Conservation (phyloP, 2,797 vertebrate genomes). For the Synaphobranchus kaupii region DNA sequence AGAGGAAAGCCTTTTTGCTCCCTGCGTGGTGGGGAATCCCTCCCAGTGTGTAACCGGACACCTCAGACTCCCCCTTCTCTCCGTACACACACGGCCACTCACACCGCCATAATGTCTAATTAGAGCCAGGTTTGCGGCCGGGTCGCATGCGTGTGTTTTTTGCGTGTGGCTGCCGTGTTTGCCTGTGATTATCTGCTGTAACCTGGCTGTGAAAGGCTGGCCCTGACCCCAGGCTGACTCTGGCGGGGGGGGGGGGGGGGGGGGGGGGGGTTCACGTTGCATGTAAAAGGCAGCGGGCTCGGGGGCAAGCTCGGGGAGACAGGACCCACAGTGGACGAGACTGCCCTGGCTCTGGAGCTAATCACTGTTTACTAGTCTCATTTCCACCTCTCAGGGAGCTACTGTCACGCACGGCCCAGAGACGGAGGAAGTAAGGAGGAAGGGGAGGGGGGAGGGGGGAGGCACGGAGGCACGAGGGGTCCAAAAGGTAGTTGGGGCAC, state of each 20-base stretch:
- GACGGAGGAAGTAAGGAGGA: constrained; percentile 61
- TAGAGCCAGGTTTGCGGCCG: constrained; percentile 75
- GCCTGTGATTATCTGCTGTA: constrained; percentile 75
- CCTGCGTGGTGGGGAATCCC: constrained; percentile 32
- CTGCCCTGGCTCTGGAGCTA: constrained; percentile 76
- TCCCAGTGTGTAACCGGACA: constrained; percentile 42
- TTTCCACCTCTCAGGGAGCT: constrained; percentile 84
- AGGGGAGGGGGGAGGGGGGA: constrained; percentile 39
- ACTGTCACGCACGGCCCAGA: constrained; percentile 79
- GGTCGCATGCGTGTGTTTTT: constrained; percentile 61
- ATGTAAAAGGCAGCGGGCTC: constrained; percentile 62
- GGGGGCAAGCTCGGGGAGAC: constrained; percentile 52
- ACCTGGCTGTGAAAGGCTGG: constrained; percentile 77
- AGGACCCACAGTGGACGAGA: constrained; percentile 67
- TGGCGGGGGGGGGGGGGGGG: constrained; percentile 44
- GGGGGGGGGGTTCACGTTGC: constrained; percentile 48
- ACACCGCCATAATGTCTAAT: constrained; percentile 73
- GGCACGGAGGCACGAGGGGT: constrained; percentile 52
- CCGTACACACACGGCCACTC: constrained; percentile 67
- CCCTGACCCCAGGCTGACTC: constrained; percentile 76
- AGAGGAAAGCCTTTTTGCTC: background rate
- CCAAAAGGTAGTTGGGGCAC: constrained; percentile 60
- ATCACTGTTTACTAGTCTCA: constrained; percentile 85
- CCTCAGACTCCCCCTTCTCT: constrained; percentile 52
- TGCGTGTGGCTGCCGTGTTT: constrained; percentile 80